phyloP scores from a whole-genome alignment of 2,113 vertebrate genomes.

The Mastomys coucha region DNA sequence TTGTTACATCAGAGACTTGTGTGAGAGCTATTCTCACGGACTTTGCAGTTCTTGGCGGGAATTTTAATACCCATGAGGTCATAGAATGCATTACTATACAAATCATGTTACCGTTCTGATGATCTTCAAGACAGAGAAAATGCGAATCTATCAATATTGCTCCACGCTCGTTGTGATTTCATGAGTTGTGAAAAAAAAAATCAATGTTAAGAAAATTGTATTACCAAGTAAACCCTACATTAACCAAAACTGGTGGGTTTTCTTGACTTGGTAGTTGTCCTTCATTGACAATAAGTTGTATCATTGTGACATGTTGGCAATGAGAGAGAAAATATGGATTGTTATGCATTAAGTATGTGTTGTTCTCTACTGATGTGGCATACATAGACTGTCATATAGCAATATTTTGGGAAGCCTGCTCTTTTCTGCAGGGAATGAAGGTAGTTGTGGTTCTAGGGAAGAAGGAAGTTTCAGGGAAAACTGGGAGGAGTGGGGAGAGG shows the following conservation, averaged over 20 bases:
- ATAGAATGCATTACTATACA: not conserved
- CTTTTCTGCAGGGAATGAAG: not conserved
- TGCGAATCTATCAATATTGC: not conserved
- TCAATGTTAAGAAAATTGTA: not conserved
- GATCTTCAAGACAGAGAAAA: not conserved
- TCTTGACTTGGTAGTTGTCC: not conserved
- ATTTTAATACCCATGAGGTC: slow-evolving; percentile 31
- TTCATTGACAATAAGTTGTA: not conserved
- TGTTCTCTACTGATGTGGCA: not conserved
- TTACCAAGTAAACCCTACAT: not conserved
- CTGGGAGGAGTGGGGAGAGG: not conserved
- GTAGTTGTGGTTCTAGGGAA: not conserved
- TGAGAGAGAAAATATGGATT: not conserved
- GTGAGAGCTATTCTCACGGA: slow-evolving; percentile 36
- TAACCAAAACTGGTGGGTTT: slow-evolving; percentile 14
- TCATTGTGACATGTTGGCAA: not conserved
- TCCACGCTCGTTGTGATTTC: not conserved
- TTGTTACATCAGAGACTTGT: slow-evolving; percentile 31
- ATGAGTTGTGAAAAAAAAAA: not conserved
- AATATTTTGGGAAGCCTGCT: not conserved
- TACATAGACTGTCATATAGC: not conserved
- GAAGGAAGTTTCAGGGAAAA: not conserved
- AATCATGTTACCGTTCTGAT: not conserved
- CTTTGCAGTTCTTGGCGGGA: slow-evolving; percentile 20
- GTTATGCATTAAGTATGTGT: not conserved